Evolutionary conservation across 2,888 invertebrate genomes (phyloP), one percentile per base, ranked within the genome.

Genomic region (Amorpha juglandis): DNA sequence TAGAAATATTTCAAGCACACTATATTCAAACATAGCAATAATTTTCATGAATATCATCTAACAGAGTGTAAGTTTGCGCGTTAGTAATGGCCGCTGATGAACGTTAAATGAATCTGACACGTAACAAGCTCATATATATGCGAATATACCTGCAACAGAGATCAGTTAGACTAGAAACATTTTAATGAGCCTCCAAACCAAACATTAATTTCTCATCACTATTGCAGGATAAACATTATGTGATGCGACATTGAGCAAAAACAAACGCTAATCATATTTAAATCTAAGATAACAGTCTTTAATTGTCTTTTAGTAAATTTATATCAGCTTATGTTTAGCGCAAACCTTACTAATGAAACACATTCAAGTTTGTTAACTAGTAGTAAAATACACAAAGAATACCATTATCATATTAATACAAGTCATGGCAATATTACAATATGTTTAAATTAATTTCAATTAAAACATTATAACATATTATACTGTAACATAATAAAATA

Each of bases 201-300:
- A 70, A 70, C 67, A 68, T 66, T 69, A 70, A 63, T 68, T 66
- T 74, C 70, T 70, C 72, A 78, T 78, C 74, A 75, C 74, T 69
- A 81, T 82, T 83, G 84, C 82, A 85, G 83, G 81, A 74, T 21
- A 42, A 42, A 48, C 62, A 58, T 38, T 52, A 27, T 77, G 71
- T 79, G 75, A 80, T 78, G 74, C 73, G 70, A 71, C 69, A 73
- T 83, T 84, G 82, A 81, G 82, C 83, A 83, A 80, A 78, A 68
- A 78, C 75, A 74, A 75, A 72, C 73, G 72, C 67, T 65, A 62
- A 70, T 69, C 70, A 80, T 76, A 70, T 70, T 65, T 73, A 74
- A 77, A 71, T 74, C 75, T 77, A 82, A 70, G 69, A 71, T 77
- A 77, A 79, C 90, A 90, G 90, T 90, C 90, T 90, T 89, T 71